phyloP scores from a whole-genome alignment of 2,113 vertebrate genomes.

The Saccopteryx bilineata region DNA sequence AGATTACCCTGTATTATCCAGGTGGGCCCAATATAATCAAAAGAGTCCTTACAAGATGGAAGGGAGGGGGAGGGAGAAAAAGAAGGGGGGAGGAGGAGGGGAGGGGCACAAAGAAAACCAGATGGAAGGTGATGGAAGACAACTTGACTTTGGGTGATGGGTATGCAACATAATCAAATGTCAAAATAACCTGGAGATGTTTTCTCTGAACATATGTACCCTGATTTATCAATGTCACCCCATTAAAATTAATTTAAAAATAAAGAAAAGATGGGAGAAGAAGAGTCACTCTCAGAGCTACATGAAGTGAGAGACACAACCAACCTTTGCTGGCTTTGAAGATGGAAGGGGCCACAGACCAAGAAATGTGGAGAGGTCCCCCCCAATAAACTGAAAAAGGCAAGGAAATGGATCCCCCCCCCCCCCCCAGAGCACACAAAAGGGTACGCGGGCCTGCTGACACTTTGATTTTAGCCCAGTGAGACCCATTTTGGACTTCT shows the following conservation, averaged over 20 bases:
- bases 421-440: neutral
- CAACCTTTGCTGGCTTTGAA: neutral
- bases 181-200: too few relatives aligned
- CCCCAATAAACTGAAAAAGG: neutral
- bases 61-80: neutral
- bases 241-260: too few relatives aligned
- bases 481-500: neutral
- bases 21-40: neutral
- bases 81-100: too few relatives aligned
- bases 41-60: neutral
- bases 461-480: neutral
- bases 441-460: neutral
- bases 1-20: neutral
- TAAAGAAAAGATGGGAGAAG: neutral
- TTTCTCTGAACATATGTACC: too few relatives aligned
- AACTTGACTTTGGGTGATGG: too few relatives aligned
- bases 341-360: neutral
- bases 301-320: neutral
- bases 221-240: too few relatives aligned
- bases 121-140: too few relatives aligned
- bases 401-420: neutral
- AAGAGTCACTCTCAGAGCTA: neutral
- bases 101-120: too few relatives aligned
- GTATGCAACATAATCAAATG: too few relatives aligned
- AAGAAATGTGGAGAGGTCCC: neutral